Conservation (phyloP, 2,888 invertebrate genomes). For the Agrilus mali region DNA sequence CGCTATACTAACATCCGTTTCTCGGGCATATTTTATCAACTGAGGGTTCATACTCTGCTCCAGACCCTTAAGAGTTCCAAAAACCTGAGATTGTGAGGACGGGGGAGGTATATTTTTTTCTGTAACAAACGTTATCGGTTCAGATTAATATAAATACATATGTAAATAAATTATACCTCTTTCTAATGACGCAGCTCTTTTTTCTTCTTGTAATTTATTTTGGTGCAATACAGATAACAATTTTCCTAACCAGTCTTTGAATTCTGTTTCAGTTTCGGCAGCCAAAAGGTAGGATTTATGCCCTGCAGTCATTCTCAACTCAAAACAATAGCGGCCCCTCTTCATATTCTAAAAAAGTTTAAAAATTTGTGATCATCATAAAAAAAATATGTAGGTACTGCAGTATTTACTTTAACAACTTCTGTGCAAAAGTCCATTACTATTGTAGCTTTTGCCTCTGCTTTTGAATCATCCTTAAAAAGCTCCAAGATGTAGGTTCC, state of each 20-base stretch:
- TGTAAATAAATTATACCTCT: constrained; percentile 31
- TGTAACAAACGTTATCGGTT: constrained; percentile 14
- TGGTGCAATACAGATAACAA: constrained; percentile 74
- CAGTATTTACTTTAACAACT: constrained; percentile 57
- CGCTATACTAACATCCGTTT: constrained; percentile 79
- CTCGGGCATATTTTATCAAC: constrained; percentile 77
- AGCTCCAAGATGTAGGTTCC: constrained; percentile 84
- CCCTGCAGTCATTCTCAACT: constrained; percentile 73
- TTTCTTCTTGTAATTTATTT: constrained; percentile 68
- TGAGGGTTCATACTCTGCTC: constrained; percentile 91
- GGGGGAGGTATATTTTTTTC: constrained; percentile 42
- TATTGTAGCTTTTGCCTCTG: constrained; percentile 81
- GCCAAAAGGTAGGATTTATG: constrained; percentile 79
- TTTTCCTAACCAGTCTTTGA: constrained; percentile 72
- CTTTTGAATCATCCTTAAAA: constrained; percentile 86
- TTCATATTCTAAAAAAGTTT: constrained; percentile 55
- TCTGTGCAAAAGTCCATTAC: constrained; percentile 90
- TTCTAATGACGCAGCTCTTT: constrained; percentile 54
- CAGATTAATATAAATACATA: too few species aligned
- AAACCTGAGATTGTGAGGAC: constrained; percentile 50
- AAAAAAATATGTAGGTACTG: not conserved
- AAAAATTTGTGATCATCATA: not conserved
- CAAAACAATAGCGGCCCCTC: constrained; percentile 76
- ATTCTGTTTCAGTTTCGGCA: constrained; percentile 73
- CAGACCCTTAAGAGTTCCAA: constrained; percentile 74